A percentile compares a stretch with the other conserved stretches of the same genome.
Conservation (phyloP, 2,888 invertebrate species). For the Cryptus armator region DNA sequence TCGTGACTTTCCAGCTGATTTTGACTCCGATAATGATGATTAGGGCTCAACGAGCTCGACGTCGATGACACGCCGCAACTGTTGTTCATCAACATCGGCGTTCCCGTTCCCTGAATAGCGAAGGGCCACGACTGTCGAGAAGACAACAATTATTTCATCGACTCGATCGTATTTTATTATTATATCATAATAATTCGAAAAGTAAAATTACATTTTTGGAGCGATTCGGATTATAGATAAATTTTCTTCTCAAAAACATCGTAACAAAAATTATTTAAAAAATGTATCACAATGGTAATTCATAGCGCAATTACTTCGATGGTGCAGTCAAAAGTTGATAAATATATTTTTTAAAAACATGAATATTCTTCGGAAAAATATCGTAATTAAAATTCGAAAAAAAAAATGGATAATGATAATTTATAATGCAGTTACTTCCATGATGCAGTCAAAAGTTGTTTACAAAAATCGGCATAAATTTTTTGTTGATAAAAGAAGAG, state of each 20-base stretch:
- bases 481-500: too few species aligned
- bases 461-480: background rate
- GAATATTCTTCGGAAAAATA: too few species aligned
- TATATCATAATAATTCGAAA: too few species aligned
- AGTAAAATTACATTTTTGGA: too few species aligned
- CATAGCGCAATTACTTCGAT: too few species aligned
- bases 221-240: too few species aligned
- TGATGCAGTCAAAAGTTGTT: constrained; percentile 43
- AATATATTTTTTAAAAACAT: too few species aligned
- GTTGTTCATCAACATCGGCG: constrained; percentile 77
- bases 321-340: too few species aligned
- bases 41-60: constrained; percentile 74
- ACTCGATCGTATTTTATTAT: background rate
- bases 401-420: too few species aligned
- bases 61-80: constrained; percentile 78
- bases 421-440: background rate
- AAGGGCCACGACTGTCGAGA: constrained; percentile 93
- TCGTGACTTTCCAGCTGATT: constrained; percentile 76
- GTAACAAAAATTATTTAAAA: background rate
- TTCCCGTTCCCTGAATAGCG: constrained; percentile 87
- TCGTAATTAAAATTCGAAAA: too few species aligned
- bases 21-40: constrained; percentile 74
- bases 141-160: constrained; percentile 26
- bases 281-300: constrained; percentile 6
- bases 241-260: too few species aligned